Conservation (phyloP, 2,888 invertebrate genomes). For the Minunthozetes semirufus region DNA sequence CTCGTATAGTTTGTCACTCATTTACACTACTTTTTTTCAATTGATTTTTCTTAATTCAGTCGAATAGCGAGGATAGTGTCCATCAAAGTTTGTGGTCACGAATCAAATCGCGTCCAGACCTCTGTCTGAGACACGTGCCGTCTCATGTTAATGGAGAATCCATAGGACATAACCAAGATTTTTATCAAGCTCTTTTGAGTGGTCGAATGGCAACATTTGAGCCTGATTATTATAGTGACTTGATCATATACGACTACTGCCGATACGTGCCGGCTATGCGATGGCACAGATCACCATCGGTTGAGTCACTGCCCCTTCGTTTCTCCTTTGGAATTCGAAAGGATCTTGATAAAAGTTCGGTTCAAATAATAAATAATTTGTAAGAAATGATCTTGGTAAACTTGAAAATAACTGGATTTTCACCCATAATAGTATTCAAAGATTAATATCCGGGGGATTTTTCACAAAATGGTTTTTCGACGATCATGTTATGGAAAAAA, state of each 20-base stretch:
- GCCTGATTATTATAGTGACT: background rate
- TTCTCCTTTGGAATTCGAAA: background rate
- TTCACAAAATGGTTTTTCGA: too few species aligned
- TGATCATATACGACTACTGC: background rate
- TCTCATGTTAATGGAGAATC: background rate
- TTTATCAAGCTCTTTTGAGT: background rate
- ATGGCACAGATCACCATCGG: background rate
- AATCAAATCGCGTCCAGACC: background rate
- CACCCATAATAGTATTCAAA: too few species aligned
- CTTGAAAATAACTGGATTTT: too few species aligned
- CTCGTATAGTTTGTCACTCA: background rate
- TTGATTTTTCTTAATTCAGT: background rate
- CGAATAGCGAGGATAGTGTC: background rate
- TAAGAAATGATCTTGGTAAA: background rate
- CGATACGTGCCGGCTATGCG: background rate
- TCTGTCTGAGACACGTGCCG: background rate
- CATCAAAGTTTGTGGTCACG: background rate
- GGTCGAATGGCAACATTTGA: background rate
- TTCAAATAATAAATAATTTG: background rate
- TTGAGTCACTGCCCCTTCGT: background rate
- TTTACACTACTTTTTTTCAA: background rate
- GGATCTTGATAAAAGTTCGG: background rate
- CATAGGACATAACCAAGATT: background rate
- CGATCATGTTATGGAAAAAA: too few species aligned
- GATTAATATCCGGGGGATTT: too few species aligned